Evolutionary conservation across 1,140 invertebrate species (phyloP).

Genomic region (Phymastichus coffea): DNA sequence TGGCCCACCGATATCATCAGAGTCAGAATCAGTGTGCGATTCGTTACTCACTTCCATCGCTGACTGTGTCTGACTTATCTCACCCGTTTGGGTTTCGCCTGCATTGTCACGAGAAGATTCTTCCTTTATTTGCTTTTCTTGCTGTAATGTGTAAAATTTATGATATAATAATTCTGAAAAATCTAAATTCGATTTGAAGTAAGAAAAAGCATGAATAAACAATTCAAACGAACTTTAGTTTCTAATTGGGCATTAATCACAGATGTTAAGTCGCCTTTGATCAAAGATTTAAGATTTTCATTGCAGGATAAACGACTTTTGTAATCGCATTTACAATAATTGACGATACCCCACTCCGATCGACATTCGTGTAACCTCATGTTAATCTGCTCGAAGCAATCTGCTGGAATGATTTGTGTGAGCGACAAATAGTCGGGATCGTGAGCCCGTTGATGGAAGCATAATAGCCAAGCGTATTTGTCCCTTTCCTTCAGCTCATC

Average conservation of each 20-base stretch:
- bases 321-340: conserved; percentile 74
- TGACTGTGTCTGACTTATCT: conserved; percentile 62
- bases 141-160: background rate
- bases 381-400: conserved; percentile 76
- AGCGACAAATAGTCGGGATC: conserved; percentile 86
- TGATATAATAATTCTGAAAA: no score
- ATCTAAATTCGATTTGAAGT: no score
- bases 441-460: conserved; percentile 77
- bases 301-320: conserved; percentile 50
- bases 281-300: conserved; percentile 57
- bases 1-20: conserved; percentile 71
- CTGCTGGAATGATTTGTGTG: conserved; percentile 94
- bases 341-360: conserved; percentile 73
- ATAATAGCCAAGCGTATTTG: conserved; percentile 83
- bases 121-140: conserved; percentile 50
- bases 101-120: conserved; percentile 58
- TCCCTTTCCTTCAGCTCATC: conserved; percentile 68
- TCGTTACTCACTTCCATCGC: conserved; percentile 56
- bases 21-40: conserved; percentile 62
- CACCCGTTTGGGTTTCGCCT: conserved; percentile 45
- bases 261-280: conserved; percentile 52
- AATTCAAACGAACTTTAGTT: conserved; percentile 43
- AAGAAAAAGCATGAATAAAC: no score
- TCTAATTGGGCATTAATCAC: conserved; percentile 61
- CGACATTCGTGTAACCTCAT: conserved; percentile 77